Evolutionary conservation across 2,113 vertebrate genomes (phyloP), one percentile per base, ranked within the genome.

Genomic region (Suncus etruscus): DNA sequence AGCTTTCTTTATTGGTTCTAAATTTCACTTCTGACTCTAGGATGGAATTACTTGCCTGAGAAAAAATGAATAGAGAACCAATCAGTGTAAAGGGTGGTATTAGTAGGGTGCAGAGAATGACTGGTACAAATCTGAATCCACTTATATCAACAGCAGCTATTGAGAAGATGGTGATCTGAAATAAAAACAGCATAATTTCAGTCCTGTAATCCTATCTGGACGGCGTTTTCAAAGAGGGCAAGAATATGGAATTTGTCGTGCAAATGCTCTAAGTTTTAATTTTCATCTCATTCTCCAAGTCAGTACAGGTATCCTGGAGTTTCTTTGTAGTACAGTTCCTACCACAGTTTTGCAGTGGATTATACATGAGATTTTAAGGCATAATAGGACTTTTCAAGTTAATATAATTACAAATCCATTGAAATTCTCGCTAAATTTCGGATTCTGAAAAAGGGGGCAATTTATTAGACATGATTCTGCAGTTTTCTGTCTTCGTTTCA

Each of bases 71-170:
- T 0, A 93, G 65, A 14, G 87, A 93, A 7, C 95, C 95, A 72
- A 90, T 66, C 76, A 96, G 9, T 3, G 95, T 83, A 73, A 95
- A 96, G 16, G 94, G 70, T 0, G 96, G 95, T 12, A 94, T 70
- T 63, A 96, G 84, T 29, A 94, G 0, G 10, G 85, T 92, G 2
- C 75, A 83, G n/a, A 84, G 12, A 27, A 94, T 1, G 4, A 92
- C 31, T 1, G 29, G n/a, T 32, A 75, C 11, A 65, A 95, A 87
- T 29, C 2, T 27, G 8, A 69, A 70, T 0, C 8, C 22, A 11
- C 54, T 88, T 58, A 85, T 0, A 1, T 95, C 73, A 6, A 0
- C 80, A 66, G 50, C 83, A 58, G 77, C 2, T 3, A 91, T 47
- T 0, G 39, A 29, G 78, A 95, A 90, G 54, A 94, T 39, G n/a